Conservation (phyloP, 2,797 vertebrate species). For the Hafferia zeledoni region DNA sequence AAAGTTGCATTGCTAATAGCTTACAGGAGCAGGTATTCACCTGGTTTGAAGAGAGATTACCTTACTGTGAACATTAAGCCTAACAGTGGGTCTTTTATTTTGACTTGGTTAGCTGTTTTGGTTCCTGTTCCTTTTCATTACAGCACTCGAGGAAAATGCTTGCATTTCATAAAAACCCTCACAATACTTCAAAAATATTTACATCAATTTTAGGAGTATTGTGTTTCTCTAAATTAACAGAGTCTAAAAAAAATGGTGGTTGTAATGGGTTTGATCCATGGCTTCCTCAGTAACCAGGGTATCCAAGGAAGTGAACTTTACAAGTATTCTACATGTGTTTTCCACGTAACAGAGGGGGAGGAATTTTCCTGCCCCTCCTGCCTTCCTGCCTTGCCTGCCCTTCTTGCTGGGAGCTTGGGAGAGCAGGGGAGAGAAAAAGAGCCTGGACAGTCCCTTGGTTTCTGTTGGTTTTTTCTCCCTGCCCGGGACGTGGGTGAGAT, state of each 20-base stretch:
- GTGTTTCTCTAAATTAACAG: neutral
- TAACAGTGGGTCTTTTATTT: neutral
- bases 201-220: neutral
- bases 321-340: too few relatives aligned
- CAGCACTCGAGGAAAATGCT: neutral
- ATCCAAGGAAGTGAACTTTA: too few relatives aligned
- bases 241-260: neutral
- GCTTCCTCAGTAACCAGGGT: too few relatives aligned
- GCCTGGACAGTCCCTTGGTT: too few relatives aligned
- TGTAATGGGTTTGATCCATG: too few relatives aligned
- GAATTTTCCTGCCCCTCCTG: too few relatives aligned
- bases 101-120: neutral
- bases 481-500: too few relatives aligned
- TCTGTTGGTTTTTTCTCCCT: too few relatives aligned
- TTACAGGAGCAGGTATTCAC: neutral
- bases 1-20: constrained; percentile 4
- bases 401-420: too few relatives aligned
- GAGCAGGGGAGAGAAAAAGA: too few relatives aligned
- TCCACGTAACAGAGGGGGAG: too few relatives aligned
- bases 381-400: too few relatives aligned
- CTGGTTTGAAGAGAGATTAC: neutral
- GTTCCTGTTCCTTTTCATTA: neutral
- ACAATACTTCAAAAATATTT: neutral
- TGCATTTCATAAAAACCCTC: neutral
- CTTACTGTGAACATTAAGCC: neutral